Evolutionary conservation across 2,113 vertebrate species (phyloP).

Genomic region (Jaculus jaculus): DNA sequence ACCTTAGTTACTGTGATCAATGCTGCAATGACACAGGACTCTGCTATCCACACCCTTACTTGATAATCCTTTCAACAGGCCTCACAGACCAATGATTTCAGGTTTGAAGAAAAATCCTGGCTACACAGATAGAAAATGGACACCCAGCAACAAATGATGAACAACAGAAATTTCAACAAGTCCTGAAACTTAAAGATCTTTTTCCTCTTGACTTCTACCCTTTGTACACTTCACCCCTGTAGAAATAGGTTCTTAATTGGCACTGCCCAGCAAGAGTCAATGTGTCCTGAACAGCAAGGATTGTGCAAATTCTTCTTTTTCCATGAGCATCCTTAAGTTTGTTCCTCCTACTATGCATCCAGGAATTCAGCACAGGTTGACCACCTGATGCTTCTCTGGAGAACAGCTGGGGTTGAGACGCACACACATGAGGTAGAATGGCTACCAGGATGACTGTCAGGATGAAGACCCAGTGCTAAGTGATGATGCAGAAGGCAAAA

Average conservation of each 20-base stretch:
- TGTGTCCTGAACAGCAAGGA: not conserved
- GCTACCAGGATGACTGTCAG: not conserved
- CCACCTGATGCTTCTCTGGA: not conserved
- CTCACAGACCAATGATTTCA: not conserved
- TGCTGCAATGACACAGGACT: not conserved
- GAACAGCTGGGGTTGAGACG: conserved; percentile 13
- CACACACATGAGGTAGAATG: not conserved
- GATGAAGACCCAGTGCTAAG: not conserved
- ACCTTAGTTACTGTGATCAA: too few species aligned
- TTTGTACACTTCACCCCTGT: not conserved
- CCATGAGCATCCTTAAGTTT: conserved; percentile 22
- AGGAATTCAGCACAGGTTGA: conserved; percentile 10
- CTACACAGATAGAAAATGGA: not conserved
- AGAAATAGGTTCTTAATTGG: not conserved
- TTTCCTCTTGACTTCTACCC: not conserved
- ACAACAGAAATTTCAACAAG: not conserved
- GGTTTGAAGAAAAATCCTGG: not conserved
- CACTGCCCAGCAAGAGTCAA: not conserved
- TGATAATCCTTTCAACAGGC: not conserved
- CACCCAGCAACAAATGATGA: not conserved
- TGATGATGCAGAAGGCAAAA: not conserved
- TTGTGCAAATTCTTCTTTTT: not conserved
- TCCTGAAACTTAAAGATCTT: not conserved
- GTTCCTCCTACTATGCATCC: conserved; percentile 22
- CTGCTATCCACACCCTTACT: not conserved